Percentiles rank a stretch among this genome's conserved stretches.
Evolutionary conservation across 2,797 vertebrate species (phyloP).

Genomic region (Artibeus jamaicensis): DNA sequence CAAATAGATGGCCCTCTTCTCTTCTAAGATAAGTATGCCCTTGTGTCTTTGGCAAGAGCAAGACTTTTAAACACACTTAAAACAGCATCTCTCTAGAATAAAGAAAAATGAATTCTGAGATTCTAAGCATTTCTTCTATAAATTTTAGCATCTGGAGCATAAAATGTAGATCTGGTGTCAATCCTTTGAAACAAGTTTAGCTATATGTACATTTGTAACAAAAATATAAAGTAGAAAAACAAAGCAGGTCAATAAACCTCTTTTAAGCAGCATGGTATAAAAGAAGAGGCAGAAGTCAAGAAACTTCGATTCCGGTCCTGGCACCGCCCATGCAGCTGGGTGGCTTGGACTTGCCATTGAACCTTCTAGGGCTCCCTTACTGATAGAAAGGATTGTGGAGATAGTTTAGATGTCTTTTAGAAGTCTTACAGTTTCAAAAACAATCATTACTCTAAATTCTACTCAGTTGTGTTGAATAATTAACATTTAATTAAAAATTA

Average conservation of each 20-base stretch:
- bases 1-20: neutral
- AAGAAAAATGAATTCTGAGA: constrained; percentile 33
- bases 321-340: neutral
- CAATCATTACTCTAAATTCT: neutral
- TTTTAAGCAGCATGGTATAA: neutral
- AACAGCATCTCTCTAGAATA: neutral
- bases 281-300: neutral
- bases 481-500: constrained; percentile 33
- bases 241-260: neutral
- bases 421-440: neutral
- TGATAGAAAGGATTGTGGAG: neutral
- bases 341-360: neutral
- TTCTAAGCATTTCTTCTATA: constrained; percentile 11
- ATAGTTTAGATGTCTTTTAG: neutral
- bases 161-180: neutral
- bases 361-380: neutral
- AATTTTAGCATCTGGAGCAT: neutral
- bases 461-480: neutral
- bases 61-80: constrained; percentile 8
- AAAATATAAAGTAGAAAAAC: constrained; percentile 1
- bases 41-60: neutral
- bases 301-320: neutral
- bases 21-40: neutral
- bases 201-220: neutral
- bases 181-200: neutral